phyloP scores from a whole-genome alignment of 2,113 vertebrate genomes.

The Microtus oregoni region DNA sequence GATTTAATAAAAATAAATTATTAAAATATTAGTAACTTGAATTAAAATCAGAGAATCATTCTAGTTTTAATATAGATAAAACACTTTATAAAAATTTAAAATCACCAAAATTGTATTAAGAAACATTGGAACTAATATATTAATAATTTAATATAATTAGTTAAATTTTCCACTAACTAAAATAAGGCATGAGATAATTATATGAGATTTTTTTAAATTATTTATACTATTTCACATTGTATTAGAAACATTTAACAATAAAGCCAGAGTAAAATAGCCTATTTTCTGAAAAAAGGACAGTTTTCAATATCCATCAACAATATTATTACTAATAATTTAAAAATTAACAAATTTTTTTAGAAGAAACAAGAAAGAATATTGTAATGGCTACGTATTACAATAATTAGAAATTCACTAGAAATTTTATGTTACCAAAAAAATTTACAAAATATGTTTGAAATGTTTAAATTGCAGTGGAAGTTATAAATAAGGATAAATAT shows the following conservation, averaged over 20 bases:
- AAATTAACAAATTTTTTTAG: neutral
- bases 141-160: neutral
- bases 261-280: neutral
- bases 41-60: neutral
- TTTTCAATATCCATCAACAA: neutral
- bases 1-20: neutral
- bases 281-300: neutral
- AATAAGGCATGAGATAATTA: neutral
- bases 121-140: neutral
- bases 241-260: neutral
- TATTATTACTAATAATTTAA: neutral
- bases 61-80: neutral
- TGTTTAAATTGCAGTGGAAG: neutral
- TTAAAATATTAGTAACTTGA: neutral
- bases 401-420: neutral
- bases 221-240: neutral
- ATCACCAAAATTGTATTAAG: neutral
- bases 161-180: neutral
- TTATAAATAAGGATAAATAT: neutral
- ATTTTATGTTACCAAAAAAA: neutral
- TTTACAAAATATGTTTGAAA: neutral
- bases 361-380: neutral
- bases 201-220: neutral
- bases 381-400: neutral
- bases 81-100: slow-evolving; percentile 9